These are phyloP conservation scores for Epistrophe eligans DNA, from an alignment of 2,888 invertebrate genomes.

Conservation along the genomic window DNA sequence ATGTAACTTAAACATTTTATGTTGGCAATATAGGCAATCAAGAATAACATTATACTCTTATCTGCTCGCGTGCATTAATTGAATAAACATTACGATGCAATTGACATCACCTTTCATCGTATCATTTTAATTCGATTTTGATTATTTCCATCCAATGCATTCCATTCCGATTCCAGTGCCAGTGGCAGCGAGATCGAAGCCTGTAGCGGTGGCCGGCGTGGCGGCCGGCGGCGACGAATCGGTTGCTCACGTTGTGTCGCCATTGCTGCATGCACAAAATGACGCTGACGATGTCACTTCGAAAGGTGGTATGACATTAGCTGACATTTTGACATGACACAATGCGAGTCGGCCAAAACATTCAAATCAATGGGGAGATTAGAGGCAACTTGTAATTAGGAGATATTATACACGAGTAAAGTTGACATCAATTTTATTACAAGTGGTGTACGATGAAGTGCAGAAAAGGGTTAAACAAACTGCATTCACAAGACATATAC, in stretches of 20 bases:
- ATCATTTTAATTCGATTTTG: constrained; percentile 73
- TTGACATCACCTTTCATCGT: constrained; percentile 75
- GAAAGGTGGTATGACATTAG: constrained; percentile 75
- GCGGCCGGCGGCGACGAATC: constrained; percentile 3
- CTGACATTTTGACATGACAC: constrained; percentile 76
- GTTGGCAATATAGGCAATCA: constrained; percentile 28
- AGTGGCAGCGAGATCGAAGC: neutral
- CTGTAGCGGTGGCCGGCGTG: neutral
- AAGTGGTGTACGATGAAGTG: constrained; percentile 39
- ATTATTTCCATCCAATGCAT: constrained; percentile 52
- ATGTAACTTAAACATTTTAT: neutral
- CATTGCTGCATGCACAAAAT: constrained; percentile 56
- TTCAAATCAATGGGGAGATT: constrained; percentile 72
- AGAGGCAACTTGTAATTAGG: constrained; percentile 71
- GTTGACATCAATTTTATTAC: constrained; percentile 67
- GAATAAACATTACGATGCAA: constrained; percentile 70
- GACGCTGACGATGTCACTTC: constrained; percentile 67
- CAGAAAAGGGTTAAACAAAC: constrained; percentile 38
- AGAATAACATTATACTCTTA: constrained; percentile 29
- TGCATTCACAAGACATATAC: constrained; percentile 24
- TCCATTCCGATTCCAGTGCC: constrained; percentile 35
- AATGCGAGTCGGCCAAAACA: constrained; percentile 70
- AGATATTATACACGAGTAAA: constrained; percentile 68
- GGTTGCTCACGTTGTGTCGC: constrained; percentile 27
- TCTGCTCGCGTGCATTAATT: constrained; percentile 64